These are phyloP conservation scores for Hipposideros armiger DNA, from an alignment of 2,113 vertebrate genomes.

Conservation along the genomic window DNA sequence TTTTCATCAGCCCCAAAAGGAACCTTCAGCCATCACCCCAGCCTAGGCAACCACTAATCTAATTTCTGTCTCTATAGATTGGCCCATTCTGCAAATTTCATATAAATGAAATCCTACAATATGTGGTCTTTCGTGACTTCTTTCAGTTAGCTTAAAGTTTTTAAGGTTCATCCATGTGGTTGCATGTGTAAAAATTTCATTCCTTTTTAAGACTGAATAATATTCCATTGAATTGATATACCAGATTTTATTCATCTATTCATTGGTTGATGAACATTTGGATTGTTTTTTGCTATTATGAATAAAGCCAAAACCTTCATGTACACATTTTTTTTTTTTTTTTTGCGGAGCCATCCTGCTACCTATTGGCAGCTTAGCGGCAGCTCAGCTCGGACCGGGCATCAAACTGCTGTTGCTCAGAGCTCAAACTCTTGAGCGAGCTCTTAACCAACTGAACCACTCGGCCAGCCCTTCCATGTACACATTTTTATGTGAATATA, in stretches of 20 bases:
- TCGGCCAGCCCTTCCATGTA: too few species aligned
- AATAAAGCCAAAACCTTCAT: not conserved
- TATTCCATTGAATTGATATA: not conserved
- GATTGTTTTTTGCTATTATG: not conserved
- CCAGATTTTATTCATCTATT: not conserved
- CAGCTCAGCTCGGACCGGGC: too few species aligned
- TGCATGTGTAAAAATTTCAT: not conserved
- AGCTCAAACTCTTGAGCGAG: too few species aligned
- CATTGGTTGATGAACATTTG: too few species aligned
- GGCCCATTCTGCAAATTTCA: not conserved
- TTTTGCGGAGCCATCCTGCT: too few species aligned
- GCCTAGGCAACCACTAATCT: not conserved
- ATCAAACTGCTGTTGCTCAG: too few species aligned
- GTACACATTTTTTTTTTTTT: not conserved
- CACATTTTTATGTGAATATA: not conserved
- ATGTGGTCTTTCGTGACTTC: not conserved
- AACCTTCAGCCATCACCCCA: not conserved
- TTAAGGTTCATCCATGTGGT: not conserved
- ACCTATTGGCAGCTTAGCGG: too few species aligned
- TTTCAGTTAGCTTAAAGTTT: too few species aligned
- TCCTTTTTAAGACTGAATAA: not conserved
- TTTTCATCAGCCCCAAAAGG: not conserved
- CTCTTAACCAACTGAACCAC: too few species aligned
- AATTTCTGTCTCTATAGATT: too few species aligned
- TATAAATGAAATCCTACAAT: not conserved